phyloP scores from a whole-genome alignment of 2,797 vertebrate genomes.

The Bufotes viridis region DNA sequence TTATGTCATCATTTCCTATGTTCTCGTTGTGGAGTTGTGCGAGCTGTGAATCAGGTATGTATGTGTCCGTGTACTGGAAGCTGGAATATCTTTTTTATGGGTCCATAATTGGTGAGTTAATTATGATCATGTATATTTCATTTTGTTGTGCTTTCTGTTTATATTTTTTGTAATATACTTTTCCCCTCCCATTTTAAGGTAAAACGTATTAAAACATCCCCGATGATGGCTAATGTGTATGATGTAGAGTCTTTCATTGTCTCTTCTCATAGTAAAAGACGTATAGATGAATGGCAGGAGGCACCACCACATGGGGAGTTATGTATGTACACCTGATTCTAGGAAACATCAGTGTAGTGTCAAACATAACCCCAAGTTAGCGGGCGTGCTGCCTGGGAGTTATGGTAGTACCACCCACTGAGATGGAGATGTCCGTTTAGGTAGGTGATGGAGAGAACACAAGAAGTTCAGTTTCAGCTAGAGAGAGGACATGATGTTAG shows the following conservation, averaged over 20 bases:
- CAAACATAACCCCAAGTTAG: too few relatives aligned
- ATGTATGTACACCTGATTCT: too few relatives aligned
- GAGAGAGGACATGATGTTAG: too few relatives aligned
- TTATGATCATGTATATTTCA: constrained; percentile 28
- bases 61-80: constrained; percentile 29
- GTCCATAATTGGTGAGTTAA: background rate
- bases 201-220: constrained; percentile 50
- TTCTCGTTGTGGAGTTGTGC: constrained; percentile 35
- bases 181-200: constrained; percentile 1
- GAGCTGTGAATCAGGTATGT: constrained; percentile 36
- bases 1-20: constrained; percentile 48
- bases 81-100: constrained; percentile 30
- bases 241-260: constrained; percentile 1
- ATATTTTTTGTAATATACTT: constrained; percentile 33
- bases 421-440: too few relatives aligned
- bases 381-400: too few relatives aligned
- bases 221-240: constrained; percentile 8
- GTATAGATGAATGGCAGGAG: background rate
- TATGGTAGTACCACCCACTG: too few relatives aligned
- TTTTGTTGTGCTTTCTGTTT: constrained; percentile 31
- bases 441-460: too few relatives aligned
- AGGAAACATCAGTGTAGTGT: too few relatives aligned
- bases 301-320: background rate
- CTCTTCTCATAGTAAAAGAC: background rate
- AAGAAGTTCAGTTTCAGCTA: too few relatives aligned